Conservation (phyloP, 2,113 vertebrate genomes). For the Amblyornis subalaris region DNA sequence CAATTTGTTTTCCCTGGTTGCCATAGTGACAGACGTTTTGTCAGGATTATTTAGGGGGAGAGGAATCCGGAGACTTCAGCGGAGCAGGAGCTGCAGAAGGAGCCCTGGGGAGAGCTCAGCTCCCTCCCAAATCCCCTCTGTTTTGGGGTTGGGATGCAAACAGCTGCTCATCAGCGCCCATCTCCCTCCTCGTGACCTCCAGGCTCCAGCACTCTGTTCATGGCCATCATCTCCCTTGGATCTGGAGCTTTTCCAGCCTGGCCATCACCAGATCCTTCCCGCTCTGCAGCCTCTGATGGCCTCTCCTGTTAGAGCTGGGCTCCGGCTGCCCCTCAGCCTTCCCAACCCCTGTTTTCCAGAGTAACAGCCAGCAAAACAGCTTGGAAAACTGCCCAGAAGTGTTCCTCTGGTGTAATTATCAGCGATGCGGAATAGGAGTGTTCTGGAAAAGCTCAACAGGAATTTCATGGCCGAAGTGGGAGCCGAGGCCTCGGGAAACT, state of each 20-base stretch:
- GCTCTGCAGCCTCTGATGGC: background rate
- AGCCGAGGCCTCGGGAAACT: background rate
- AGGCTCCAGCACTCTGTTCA: accelerated
- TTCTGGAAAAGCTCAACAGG: background rate
- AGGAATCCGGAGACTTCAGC: background rate
- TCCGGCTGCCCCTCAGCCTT: background rate
- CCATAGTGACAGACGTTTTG: slow-evolving; percentile 34
- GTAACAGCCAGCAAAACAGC: background rate
- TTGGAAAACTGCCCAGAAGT: background rate
- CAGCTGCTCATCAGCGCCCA: background rate
- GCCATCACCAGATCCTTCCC: background rate
- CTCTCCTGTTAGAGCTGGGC: background rate
- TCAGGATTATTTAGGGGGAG: slow-evolving; percentile 11
- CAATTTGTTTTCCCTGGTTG: slow-evolving; percentile 48
- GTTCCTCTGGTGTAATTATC: background rate
- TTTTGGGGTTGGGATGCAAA: background rate
- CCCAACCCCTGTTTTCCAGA: background rate
- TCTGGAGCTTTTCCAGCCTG: background rate
- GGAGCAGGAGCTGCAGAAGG: background rate
- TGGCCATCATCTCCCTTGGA: accelerated
- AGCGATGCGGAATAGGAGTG: accelerated
- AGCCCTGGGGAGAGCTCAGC: background rate
- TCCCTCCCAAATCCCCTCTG: background rate
- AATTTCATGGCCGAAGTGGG: background rate
- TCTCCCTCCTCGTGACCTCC: background rate